Conservation (phyloP, 2,797 vertebrate genomes). For the Rhinella marina region DNA sequence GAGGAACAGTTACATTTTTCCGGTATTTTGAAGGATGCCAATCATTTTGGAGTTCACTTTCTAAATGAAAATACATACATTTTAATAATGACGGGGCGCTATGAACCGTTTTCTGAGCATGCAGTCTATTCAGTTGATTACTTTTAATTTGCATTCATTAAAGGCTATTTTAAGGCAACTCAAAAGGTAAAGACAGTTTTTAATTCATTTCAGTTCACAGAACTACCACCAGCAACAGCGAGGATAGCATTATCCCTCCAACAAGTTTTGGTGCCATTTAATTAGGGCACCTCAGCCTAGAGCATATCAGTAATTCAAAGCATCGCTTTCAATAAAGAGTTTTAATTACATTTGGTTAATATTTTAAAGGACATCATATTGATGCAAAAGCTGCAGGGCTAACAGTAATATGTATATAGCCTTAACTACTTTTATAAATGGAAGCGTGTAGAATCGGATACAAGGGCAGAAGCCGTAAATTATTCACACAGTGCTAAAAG, state of each 20-base stretch:
- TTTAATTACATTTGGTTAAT: conserved; percentile 62
- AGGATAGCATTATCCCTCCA: conserved; percentile 43
- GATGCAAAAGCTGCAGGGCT: conserved; percentile 56
- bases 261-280: conserved; percentile 50
- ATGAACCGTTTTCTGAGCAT: not conserved
- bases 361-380: conserved; percentile 60
- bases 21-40: no score
- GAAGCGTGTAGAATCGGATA: conserved; percentile 45
- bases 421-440: conserved; percentile 53
- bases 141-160: not conserved
- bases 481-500: conserved; percentile 46
- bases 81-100: not conserved
- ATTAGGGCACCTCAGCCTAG: conserved; percentile 47
- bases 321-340: conserved; percentile 57
- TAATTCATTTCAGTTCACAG: conserved; percentile 21
- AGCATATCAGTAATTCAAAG: conserved; percentile 56
- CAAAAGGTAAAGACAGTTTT: not conserved
- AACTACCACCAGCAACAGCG: not conserved
- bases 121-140: not conserved
- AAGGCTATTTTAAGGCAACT: not conserved
- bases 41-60: no score
- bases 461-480: conserved; percentile 51
- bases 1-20: no score
- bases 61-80: not conserved
- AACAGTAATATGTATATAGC: conserved; percentile 45